Conservation (phyloP, 2,113 vertebrate species). For the Petrocephalus zakoni region DNA sequence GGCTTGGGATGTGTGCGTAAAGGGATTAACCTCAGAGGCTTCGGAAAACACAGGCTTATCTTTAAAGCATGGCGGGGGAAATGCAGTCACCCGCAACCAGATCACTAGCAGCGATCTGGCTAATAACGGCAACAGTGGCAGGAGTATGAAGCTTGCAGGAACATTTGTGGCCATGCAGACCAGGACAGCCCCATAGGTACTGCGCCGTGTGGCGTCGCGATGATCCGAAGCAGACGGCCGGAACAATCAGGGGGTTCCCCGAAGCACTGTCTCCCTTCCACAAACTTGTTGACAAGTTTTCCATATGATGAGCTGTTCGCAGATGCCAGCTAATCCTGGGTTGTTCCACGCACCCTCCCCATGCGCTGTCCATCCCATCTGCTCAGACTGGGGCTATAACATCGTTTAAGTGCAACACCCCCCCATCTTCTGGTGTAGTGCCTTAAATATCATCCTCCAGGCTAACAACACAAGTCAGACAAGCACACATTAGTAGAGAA, state of each 20-base stretch:
- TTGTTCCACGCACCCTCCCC: neutral
- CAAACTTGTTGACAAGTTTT: neutral
- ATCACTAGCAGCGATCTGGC: neutral
- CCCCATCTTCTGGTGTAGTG: neutral
- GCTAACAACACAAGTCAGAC: neutral
- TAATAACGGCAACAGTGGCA: neutral
- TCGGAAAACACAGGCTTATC: neutral
- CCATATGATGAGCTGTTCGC: neutral
- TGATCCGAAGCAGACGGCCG: neutral
- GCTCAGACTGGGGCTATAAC: neutral
- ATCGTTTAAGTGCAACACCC: neutral
- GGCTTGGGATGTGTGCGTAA: neutral
- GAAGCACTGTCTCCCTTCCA: neutral
- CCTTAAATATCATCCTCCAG: neutral
- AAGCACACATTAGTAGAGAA: neutral
- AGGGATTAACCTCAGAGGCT: neutral
- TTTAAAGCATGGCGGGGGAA: neutral
- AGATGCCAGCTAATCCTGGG: neutral
- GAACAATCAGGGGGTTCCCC: neutral
- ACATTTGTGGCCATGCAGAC: neutral
- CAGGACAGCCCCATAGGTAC: neutral
- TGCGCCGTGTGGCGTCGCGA: neutral
- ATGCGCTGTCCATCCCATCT: neutral
- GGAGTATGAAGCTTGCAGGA: neutral
- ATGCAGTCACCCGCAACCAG: neutral